A percentile compares a stretch with the other conserved stretches of the same genome.
These are phyloP conservation scores for Orthosia gothica DNA, from an alignment of 2,888 invertebrate genomes.

Conservation along the genomic window DNA sequence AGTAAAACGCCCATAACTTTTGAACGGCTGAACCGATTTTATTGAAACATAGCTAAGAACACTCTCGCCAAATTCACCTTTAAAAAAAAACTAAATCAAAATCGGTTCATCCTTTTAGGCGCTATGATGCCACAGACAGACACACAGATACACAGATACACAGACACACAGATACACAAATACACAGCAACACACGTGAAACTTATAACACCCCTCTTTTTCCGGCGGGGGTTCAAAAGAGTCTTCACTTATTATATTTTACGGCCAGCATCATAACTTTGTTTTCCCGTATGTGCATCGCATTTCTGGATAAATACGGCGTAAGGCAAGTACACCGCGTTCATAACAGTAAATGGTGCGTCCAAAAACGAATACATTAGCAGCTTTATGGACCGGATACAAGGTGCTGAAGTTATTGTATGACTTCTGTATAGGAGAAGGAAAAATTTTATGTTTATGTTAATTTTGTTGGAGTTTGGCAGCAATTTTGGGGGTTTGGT, in stretches of 20 bases:
- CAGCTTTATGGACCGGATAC: slow-evolving; percentile 81
- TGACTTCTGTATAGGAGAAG: slow-evolving; percentile 53
- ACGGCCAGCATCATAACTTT: slow-evolving; percentile 28
- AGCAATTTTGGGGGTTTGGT: not conserved
- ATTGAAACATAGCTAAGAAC: no score
- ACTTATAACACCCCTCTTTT: no score
- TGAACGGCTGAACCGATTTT: no score
- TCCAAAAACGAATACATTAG: slow-evolving; percentile 81
- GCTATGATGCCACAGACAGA: no score
- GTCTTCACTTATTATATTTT: slow-evolving; percentile 18
- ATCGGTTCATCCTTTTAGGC: no score
- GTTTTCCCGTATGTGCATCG: slow-evolving; percentile 43
- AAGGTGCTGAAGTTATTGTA: slow-evolving; percentile 71
- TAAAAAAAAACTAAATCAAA: no score
- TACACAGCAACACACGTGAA: no score
- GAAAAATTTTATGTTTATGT: slow-evolving; percentile 26
- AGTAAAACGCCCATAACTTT: no score
- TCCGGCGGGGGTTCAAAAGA: no score
- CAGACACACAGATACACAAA: no score
- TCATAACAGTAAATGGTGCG: slow-evolving; percentile 85
- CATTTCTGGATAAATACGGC: slow-evolving; percentile 77
- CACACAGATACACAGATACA: no score
- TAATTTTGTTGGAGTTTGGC: slow-evolving; percentile 35
- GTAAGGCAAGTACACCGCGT: slow-evolving; percentile 77
- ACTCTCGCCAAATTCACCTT: no score